Conservation (phyloP, 1,140 invertebrate genomes). For the Saccostrea glomerata region DNA sequence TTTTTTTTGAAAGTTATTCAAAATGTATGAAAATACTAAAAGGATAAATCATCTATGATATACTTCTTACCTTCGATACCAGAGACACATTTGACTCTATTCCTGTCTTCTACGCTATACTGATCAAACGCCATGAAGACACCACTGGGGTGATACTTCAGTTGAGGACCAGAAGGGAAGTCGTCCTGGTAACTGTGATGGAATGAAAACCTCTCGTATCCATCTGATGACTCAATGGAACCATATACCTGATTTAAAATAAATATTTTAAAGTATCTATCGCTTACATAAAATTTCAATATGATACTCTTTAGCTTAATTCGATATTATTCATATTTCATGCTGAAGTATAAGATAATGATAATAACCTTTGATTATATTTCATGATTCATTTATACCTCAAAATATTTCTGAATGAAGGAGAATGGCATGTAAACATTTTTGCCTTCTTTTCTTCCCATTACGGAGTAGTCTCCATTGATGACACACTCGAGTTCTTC, state of each 20-base stretch:
- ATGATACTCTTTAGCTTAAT: no score
- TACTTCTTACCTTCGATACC: no score
- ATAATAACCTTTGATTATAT: no score
- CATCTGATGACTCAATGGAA: constrained; percentile 68
- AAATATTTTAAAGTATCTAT: not conserved
- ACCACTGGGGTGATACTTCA: constrained; percentile 91
- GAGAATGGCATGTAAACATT: constrained; percentile 95
- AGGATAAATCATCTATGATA: no score
- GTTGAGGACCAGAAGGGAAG: constrained; percentile 87
- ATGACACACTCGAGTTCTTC: constrained; percentile 94
- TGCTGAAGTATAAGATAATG: no score
- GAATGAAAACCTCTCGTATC: constrained; percentile 88
- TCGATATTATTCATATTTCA: no score
- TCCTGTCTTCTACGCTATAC: constrained; percentile 97
- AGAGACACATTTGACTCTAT: constrained; percentile 74
- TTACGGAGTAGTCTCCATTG: constrained; percentile 91
- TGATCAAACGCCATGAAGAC: constrained; percentile 98
- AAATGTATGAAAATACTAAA: no score
- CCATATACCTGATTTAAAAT: constrained; percentile 71
- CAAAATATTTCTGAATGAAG: constrained; percentile 96
- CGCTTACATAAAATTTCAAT: no score
- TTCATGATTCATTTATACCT: constrained; percentile 81
- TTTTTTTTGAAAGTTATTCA: no score
- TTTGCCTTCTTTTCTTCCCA: constrained; percentile 89
- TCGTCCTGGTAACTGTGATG: constrained; percentile 96